Conservation (phyloP, 2,113 vertebrate genomes). For the Tychaedon coryphoeus region DNA sequence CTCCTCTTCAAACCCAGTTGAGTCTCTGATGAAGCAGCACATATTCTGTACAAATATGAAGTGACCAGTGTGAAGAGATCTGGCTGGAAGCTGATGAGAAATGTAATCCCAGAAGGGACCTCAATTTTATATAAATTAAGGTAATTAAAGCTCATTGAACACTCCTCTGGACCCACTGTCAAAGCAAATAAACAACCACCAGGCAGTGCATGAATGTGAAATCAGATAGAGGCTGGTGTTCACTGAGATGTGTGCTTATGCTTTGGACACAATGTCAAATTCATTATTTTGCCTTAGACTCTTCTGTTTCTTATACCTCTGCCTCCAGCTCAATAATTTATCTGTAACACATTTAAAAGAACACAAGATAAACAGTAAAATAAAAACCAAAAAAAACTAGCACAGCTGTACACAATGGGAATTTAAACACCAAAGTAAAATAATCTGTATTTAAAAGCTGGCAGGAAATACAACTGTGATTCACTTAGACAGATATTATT, state of each 20-base stretch:
- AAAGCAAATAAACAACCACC: constrained; percentile 19
- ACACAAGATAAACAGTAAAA: background rate
- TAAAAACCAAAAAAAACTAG: background rate
- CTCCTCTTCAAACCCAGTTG: background rate
- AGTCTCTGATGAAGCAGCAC: background rate
- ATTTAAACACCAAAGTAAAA: background rate
- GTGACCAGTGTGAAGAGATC: background rate
- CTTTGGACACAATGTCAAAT: constrained; percentile 52
- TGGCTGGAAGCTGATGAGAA: constrained; percentile 18
- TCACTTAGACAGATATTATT: constrained; percentile 32
- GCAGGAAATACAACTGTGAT: background rate
- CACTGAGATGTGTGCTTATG: background rate
- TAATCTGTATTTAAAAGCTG: constrained; percentile 16
- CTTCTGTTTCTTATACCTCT: constrained; percentile 7
- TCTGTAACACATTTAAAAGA: background rate
- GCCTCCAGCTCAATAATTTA: constrained; percentile 33
- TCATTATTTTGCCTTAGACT: constrained; percentile 31
- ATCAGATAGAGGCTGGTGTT: constrained; percentile 8
- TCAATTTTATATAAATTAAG: constrained; percentile 19
- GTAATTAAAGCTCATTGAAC: constrained; percentile 18
- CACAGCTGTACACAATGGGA: background rate
- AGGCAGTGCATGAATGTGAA: background rate
- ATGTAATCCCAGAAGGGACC: background rate
- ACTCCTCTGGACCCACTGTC: background rate
- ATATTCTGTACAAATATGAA: background rate